Evolutionary conservation across 2,888 invertebrate genomes (phyloP), one percentile per base, ranked within the genome.

Genomic region (Teleogryllus oceanicus): DNA sequence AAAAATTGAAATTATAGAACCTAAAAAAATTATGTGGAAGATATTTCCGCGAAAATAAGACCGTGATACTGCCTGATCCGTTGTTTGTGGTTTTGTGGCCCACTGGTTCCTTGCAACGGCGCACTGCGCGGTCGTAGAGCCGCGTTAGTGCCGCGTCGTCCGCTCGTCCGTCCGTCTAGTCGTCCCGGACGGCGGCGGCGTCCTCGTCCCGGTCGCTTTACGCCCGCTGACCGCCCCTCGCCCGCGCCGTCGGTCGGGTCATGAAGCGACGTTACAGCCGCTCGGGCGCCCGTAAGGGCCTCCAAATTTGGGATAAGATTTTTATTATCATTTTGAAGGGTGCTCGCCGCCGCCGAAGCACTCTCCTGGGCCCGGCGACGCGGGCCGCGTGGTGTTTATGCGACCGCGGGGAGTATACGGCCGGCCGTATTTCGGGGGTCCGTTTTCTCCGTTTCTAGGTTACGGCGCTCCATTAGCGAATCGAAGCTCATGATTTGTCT

Each of bases 271-370:
- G 13, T 62, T 18, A 62, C 62, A 18, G 62, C 62, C n/a, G 16
- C 62, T 62, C 62, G 62, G n/a, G 62, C 62, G 62, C n/a, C 62
- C 37, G 13, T 62, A 62, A 62, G 62, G n/a, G 62, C 62, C 62
- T 62, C 62, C 62, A 62, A 62, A 62, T 62, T 62, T 62, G 62
- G 62, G 62, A 62, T 62, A 62, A 62, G 62, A 62, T 62, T 62
- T 62, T 62, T 62, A 62, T 62, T 62, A 62, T 62, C 62, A 62
- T 62, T 62, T 62, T 62, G 13, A 62, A 62, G 62, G n/a, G 62
- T 62, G 62, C 62, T 62, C n/a, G 62, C 16, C 62, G n/a, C 62
- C 16, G 62, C 62, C n/a, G 62, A 62, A n/a, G 62, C 62, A 37
- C 37, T 37, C 37, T 37, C 37, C 37, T 8, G 13, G 62, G n/a